A percentile compares a stretch with the other conserved stretches of the same genome.
These are phyloP conservation scores for Centrocercus urophasianus DNA, from an alignment of 2,113 vertebrate genomes.

Conservation along the genomic window DNA sequence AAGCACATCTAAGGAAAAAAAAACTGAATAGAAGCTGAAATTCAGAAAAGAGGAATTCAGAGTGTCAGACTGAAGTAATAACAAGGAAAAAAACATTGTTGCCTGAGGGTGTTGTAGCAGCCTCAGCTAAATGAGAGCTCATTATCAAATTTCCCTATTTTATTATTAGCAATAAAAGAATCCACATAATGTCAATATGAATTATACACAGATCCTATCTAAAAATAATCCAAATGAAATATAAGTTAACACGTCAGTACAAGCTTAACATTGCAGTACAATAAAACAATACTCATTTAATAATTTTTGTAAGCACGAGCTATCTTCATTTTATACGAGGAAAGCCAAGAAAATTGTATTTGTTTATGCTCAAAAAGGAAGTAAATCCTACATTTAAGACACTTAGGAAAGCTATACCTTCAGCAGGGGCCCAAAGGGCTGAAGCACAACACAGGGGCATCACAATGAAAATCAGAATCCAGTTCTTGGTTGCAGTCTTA, in stretches of 20 bases:
- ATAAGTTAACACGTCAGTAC: not conserved
- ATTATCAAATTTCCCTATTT: conserved; percentile 36
- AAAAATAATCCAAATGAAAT: not conserved
- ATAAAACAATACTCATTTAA: not conserved
- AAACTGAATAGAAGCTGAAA: not conserved
- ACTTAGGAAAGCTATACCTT: not conserved
- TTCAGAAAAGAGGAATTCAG: not conserved
- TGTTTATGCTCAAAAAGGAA: not conserved
- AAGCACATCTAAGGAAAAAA: not conserved
- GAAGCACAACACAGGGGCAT: not conserved
- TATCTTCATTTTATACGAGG: not conserved
- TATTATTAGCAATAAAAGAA: conserved; percentile 8
- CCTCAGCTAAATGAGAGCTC: conserved; percentile 5
- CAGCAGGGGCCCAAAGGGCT: not conserved
- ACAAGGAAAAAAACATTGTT: conserved; percentile 36
- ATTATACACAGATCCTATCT: not conserved
- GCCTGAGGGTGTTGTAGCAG: conserved; percentile 15
- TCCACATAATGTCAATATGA: not conserved
- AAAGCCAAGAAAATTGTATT: not conserved
- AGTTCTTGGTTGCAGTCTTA: not conserved
- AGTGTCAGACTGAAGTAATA: conserved; percentile 15
- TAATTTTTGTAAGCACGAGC: not conserved
- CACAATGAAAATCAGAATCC: not conserved
- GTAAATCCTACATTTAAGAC: not conserved
- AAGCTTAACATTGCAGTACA: not conserved